Conservation (phyloP, 2,113 vertebrate species). For the Cynoglossus semilaevis region DNA sequence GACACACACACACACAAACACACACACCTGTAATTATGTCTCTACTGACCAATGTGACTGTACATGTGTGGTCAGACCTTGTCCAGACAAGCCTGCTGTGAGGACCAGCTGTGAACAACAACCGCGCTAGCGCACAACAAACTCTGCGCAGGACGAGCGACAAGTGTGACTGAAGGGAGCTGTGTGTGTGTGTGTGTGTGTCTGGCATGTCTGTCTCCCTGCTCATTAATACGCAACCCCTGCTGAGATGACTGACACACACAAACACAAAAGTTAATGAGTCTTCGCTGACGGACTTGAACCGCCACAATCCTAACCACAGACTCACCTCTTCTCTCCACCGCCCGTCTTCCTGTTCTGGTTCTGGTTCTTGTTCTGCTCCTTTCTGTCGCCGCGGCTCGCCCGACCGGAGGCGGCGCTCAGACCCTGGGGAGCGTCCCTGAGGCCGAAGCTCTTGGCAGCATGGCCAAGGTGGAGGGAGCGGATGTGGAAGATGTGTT, state of each 20-base stretch:
- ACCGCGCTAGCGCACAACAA: not conserved
- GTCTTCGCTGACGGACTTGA: too few species aligned
- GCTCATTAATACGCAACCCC: not conserved
- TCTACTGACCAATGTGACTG: constrained; percentile 52
- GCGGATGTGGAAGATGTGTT: constrained; percentile 90
- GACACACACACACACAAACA: constrained; percentile 1
- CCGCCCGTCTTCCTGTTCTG: not conserved
- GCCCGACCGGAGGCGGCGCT: not conserved
- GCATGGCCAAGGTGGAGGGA: constrained; percentile 88
- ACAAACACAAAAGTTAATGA: not conserved
- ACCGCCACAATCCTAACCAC: not conserved
- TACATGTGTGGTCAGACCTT: constrained; percentile 7
- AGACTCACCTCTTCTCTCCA: constrained; percentile 18
- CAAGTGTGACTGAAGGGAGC: constrained; percentile 9
- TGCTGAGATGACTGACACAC: constrained; percentile 1
- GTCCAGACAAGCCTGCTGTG: constrained; percentile 39
- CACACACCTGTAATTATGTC: constrained; percentile 72
- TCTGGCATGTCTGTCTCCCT: not conserved
- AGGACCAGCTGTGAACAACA: constrained; percentile 27
- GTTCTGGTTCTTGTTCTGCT: constrained; percentile 14
- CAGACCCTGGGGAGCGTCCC: constrained; percentile 88
- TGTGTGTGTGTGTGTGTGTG: constrained; percentile 2
- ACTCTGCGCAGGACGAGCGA: not conserved
- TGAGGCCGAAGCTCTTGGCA: constrained; percentile 93
- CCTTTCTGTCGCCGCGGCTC: not conserved